Evolutionary conservation across 37 sponge, comb jelly and placozoan genomes (phyloP), one percentile per base, ranked within the genome.

Genomic region (Ephydatia muelleri): DNA sequence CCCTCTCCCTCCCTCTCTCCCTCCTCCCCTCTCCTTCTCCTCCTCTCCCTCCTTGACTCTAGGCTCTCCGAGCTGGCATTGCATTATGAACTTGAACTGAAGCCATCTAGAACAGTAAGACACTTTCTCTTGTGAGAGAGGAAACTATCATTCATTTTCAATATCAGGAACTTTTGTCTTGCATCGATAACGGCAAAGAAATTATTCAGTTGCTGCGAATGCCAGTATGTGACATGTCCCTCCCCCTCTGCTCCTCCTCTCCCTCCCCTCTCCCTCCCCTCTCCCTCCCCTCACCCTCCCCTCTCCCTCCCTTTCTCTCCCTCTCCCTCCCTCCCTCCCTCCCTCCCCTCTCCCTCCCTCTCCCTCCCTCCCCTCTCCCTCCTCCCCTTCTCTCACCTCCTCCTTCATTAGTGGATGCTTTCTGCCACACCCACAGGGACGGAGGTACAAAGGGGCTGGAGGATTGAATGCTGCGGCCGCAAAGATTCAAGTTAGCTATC

Each of bases 381-480:
- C 33, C 13, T 67, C 70, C 16, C 26, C 22, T 68, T 32, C 40
- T 16, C 27, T 75, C 38, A 29, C n/a, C n/a, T n/a, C n/a, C n/a
- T n/a, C n/a, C n/a, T n/a, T n/a, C n/a, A n/a, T n/a, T n/a, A n/a
- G n/a, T n/a, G n/a, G n/a, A n/a, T n/a, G n/a, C n/a, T n/a, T n/a
- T n/a, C n/a, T 49, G 27, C 14, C 79, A 73, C 38, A 9, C 47
- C 16, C 75, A 26, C 79, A 93, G 87, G 94, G 96, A 6, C 79
- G 83, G n/a, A 48, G 93, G 40, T 95, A 82, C 84, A 92, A 76
- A 35, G 96, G 93, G 4, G 68, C 49, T 6, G 80, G 81, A 0
- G 96, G 96, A 28, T 19, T 66, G 31, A 70, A 88, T 37, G 79
- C 84, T 26, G 96, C 94, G 29, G 93, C 96, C 49, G 38, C 87